Base-by-base conservation (phyloP, 2,888 invertebrate genomes). In the Acronicta leporina region DNA sequence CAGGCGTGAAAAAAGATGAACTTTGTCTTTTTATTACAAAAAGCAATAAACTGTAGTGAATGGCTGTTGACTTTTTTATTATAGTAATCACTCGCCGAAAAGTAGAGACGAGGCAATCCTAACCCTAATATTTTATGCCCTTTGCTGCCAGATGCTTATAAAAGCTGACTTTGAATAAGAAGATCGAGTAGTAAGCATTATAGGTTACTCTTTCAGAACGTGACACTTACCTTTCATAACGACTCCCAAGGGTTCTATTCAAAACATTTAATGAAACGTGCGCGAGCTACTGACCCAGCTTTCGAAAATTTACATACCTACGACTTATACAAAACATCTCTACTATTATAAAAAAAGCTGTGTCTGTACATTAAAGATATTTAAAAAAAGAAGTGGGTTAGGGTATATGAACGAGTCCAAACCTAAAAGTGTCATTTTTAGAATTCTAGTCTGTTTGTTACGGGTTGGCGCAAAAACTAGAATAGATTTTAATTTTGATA, bases 31-130 rank as follows among this genome's bases (percentile, higher is more conserved):
- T 52, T 47, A 30, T n/a, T n/a, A 20, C 30, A 41, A 30, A 43
- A 66, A 41, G 68, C 73, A 61, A 68, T 68, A 72, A 67, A 49
- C 20, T 55, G 43, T 5, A 11, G n/a, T 38, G 33, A 38, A 16
- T 47, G n/a, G 38, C 38, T 33, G 53, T 44, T 66, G 67, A 38
- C 14, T 71, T 57, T 20, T 35, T 65, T 71, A 59, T 46, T 65
- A 43, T 42, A 33, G 16, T 30, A 30, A 44, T 47, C 41, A 43
- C 44, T 53, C 13, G 10, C 10, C 11, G 16, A 16, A 48, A 42
- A 40, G 35, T 14, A 38, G 33, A 53, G n/a, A 41, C 14, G 14
- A 51, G 14, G 10, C 50, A n/a, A 40, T 43, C 59, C 9, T 53
- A 41, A 66, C 41, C 43, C 59, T 46, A 41, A 7, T 30, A 2